Evolutionary conservation across 2,888 invertebrate genomes (phyloP).

Genomic region (Nemotelus nigrinus): DNA sequence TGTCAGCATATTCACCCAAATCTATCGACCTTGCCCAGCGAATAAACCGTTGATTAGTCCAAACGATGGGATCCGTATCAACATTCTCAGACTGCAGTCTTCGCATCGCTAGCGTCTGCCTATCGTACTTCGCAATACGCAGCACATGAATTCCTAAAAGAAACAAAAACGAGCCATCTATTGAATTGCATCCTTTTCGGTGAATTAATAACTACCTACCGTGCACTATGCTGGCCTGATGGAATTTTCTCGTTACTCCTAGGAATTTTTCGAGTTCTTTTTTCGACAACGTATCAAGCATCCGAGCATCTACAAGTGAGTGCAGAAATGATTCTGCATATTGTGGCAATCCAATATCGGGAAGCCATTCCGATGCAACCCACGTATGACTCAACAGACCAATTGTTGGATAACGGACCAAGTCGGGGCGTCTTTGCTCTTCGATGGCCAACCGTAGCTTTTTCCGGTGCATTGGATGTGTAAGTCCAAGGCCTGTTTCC

Average conservation of each 20-base stretch:
- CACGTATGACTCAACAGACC: constrained; percentile 90
- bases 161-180: constrained; percentile 10
- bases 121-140: constrained; percentile 90
- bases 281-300: constrained; percentile 91
- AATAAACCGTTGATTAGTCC: constrained; percentile 95
- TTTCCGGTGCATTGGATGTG: constrained; percentile 92
- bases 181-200: not conserved
- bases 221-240: constrained; percentile 93
- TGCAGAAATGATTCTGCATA: constrained; percentile 89
- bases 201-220: constrained; percentile 65
- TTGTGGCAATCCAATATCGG: constrained; percentile 89
- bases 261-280: constrained; percentile 94
- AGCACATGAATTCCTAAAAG: constrained; percentile 78
- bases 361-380: constrained; percentile 93
- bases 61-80: constrained; percentile 91
- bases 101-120: constrained; percentile 87
- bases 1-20: constrained; percentile 91
- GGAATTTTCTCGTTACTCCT: constrained; percentile 91
- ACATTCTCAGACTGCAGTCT: constrained; percentile 88
- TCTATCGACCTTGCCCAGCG: constrained; percentile 95
- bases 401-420: constrained; percentile 87
- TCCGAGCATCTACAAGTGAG: constrained; percentile 91
- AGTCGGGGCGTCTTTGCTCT: constrained; percentile 86
- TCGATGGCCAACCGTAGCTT: constrained; percentile 93
- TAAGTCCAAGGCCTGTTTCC: constrained; percentile 89